Evolutionary conservation across 2,888 invertebrate genomes (phyloP), one percentile per base, ranked within the genome.

Genomic region (Bugulina stolonifera): DNA sequence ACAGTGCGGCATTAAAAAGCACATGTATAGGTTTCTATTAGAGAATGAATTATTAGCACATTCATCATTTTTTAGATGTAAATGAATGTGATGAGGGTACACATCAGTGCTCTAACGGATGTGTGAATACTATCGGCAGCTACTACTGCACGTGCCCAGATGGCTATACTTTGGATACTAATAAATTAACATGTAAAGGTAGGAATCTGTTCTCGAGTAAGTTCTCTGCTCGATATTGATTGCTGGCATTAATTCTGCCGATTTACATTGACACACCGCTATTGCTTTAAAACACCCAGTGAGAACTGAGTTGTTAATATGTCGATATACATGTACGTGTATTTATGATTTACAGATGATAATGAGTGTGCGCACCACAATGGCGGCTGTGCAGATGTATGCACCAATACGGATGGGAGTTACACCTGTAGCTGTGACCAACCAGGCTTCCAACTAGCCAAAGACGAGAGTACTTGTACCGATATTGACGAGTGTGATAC

Each of bases 341-440:
- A n/a, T n/a, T n/a, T n/a, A n/a, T n/a, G n/a, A n/a, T n/a, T n/a
- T n/a, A n/a, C 29, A 70, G 70, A 70, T 32, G 70, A 25, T 3
- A 52, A 70, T 29, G 70, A 70, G 23, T 70, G 70, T 32, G 23
- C n/a, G 52, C 10, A n/a, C 18, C 22, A 70, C 52, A 70, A 70
- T 29, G 70, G 70, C 2, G 70, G 70, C 5, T 70, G 70, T 29
- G 18, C 70, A 35, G 70, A 70, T 29, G 25, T 27, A 3, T 70
- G 70, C 70, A 70, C 52, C 54, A 70, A 70, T 29, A 43, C 70
- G 14, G 70, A 29, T 2, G 70, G 70, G 2, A 18, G 52, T 23
- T 70, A 27, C 25, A 25, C 3, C 3, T 70, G 70, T 52, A 14
- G 14, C 14, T 70, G 70, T 32, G 32, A 23, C 52, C 2, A 3